Base-by-base conservation (phyloP, 2,113 vertebrate species). In the Malurus elegans region DNA sequence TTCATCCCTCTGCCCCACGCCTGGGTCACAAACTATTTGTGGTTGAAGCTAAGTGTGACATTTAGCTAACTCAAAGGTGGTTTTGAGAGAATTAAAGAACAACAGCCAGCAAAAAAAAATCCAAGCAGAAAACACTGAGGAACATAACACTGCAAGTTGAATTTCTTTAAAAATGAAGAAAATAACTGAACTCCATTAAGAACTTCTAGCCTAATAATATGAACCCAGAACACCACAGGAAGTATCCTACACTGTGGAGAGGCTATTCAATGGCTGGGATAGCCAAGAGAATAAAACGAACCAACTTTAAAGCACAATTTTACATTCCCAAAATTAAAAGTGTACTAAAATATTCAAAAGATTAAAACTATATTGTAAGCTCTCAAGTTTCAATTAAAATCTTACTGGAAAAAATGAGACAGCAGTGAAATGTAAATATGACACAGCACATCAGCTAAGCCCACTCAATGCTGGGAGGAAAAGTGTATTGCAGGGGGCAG, bases 121-220 rank as follows among this genome's bases (percentile, higher is more conserved):
- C 1, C 7, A 29, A n/a, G 17, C 31, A 90, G 4, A 15, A 34
- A 72, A 18, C 14, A 70, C 24, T 15, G 32, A 69, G 24, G 11
- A 64, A 51, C 10, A 10, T 14, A 38, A 40, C 14, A 31, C 0
- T 28, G 5, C 10, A 61, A 69, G 3, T 0, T 50, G 14, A 4
- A 70, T 20, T 29, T 75, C 40, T 78, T 36, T 14, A 36, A 67
- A 81, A 79, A 92, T 3, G 0, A 57, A 82, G 42, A 65, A 87
- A 71, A 81, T 12, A 83, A 67, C 1, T 38, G 21, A 80, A 64
- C 9, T 17, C 4, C 29, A 19, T 71, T 86, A 20, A 93, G 48
- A 75, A 75, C 13, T 54, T 89, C 10, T 44, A 91, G n/a, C 4
- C 31, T n/a, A 74, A 18, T 21, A 54, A 67, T 13, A 67, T 3